Base-by-base conservation (phyloP, 2,113 vertebrate species). In the Notiomystis cincta region DNA sequence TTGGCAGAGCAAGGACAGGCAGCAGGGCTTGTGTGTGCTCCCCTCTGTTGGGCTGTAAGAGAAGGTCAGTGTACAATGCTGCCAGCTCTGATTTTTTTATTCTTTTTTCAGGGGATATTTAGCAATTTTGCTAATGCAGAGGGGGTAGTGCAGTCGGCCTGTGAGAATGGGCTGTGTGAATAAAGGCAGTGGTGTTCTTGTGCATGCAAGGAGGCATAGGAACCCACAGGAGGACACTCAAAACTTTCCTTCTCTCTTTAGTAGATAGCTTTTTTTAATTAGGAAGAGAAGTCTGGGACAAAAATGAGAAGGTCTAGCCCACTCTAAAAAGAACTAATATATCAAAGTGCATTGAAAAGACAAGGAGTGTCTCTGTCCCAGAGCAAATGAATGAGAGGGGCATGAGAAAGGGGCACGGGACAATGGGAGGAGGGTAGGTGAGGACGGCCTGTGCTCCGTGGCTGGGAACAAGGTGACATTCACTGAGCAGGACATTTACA, bases 341-440 rank as follows among this genome's bases (percentile, higher is more conserved):
- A 65, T 93, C 87, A 95, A 66, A 80, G 50, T 1, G 0, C 50
- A 21, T 65, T 91, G 87, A 89, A 80, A 95, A 91, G 83, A 64
- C 81, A 79, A 82, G 53, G n/a, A 69, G 27, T 87, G 78, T 82
- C 62, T 82, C 17, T 82, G 62, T 80, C 66, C 50, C 62, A 22
- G 78, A 87, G 66, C 25, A 93, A 45, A 42, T 94, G 78, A 90
- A 30, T 94, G 61, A 85, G 25, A 76, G 57, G 81, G 73, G 57
- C 91, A 94, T 91, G 87, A 95, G 91, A 96, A 95, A 83, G 65
- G 77, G 57, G n/a, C 14, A 0, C 0, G 0, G 73, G 57, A 93
- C 89, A 69, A 87, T 57, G 47, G 53, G 48, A 93, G 44, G 37
- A 91, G 87, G 81, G 81, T 82, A 95, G 88, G 87, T 89, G 61